These are phyloP conservation scores for Trichonephila inaurata DNA, from an alignment of 1,140 invertebrate species.

Conservation along the genomic window DNA sequence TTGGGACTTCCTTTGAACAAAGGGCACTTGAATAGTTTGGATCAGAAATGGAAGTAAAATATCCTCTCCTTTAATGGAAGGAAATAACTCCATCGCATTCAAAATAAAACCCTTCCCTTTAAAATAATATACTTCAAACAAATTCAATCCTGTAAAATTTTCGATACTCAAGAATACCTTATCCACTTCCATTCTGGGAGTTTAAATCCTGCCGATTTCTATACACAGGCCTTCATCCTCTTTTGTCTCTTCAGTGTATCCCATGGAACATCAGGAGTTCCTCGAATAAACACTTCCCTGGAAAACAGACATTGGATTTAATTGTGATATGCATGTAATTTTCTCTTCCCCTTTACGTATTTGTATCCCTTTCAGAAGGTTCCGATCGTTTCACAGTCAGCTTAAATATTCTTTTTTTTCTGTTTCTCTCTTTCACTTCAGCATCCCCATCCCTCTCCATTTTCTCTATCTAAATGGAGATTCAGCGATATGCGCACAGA, in stretches of 20 bases:
- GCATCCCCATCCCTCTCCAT: neutral
- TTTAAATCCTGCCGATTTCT: constrained; percentile 14
- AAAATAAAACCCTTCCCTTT: neutral
- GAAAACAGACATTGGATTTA: constrained; percentile 33
- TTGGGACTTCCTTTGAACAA: neutral
- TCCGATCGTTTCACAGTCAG: constrained; percentile 68
- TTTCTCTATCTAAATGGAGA: constrained; percentile 47
- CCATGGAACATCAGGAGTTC: neutral
- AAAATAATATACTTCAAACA: constrained; percentile 11
- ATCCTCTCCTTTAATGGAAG: neutral
- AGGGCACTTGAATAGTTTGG: neutral
- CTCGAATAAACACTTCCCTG: constrained; percentile 5
- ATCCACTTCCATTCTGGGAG: neutral
- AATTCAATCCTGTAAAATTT: constrained; percentile 14
- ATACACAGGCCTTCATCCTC: neutral
- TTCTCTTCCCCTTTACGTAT: neutral
- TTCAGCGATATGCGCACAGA: constrained; percentile 30
- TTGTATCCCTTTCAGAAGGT: constrained; percentile 29
- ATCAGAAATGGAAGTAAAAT: neutral
- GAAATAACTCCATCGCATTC: neutral
- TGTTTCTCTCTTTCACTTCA: constrained; percentile 3
- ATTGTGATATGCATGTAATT: constrained; percentile 30
- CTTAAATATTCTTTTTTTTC: constrained; percentile 42
- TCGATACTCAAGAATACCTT: neutral
- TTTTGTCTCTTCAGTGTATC: constrained; percentile 3